Base-by-base conservation (phyloP, 2,888 invertebrate species). In the Dynastes hyllus region DNA sequence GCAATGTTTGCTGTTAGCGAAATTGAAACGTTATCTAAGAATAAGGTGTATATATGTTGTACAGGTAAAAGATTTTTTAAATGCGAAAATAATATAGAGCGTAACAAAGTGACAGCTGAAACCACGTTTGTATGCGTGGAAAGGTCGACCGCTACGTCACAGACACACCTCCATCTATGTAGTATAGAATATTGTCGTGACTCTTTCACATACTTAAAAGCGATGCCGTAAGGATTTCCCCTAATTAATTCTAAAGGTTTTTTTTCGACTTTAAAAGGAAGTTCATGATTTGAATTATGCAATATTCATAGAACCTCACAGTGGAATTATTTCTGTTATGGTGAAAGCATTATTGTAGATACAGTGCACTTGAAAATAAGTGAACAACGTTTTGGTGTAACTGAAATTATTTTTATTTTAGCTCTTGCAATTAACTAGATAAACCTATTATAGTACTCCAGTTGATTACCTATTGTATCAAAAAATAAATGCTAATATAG, bases 141-240 rank as follows among this genome's bases (percentile, higher is more conserved):
- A 53, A 78, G 78, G 78, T 53, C 78, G 66, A 65, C 78, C 40
- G 78, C 78, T 75, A 73, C 78, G 78, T 78, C 78, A 78, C 73
- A 75, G 78, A 78, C 78, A 78, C 78, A 78, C 78, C 78, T 78
- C 78, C 78, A 73, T 58, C 8, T 61, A 22, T 22, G 22, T 22
- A 65, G 53, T 22, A 61, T 66, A 55, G 63, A 13, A 22, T 58
- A 58, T 77, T 58, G 55, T 5, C 55, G 32, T 32, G 32, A 32
- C 63, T 63, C 63, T 63, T 77, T 50, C 55, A 53, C 69, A 69
- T 55, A 55, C 16, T 45, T n/a, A 6, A 63, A 13, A 32, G 32
- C 32, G 32, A 37, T 37, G 32, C 32, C 32, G 32, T 37, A 37
- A 63, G 63, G 63, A 63, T 63, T 63, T 63, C 63, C 63, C 29